Conservation (phyloP, 2,797 vertebrate genomes). For the Sebastes kiyomatsui region DNA sequence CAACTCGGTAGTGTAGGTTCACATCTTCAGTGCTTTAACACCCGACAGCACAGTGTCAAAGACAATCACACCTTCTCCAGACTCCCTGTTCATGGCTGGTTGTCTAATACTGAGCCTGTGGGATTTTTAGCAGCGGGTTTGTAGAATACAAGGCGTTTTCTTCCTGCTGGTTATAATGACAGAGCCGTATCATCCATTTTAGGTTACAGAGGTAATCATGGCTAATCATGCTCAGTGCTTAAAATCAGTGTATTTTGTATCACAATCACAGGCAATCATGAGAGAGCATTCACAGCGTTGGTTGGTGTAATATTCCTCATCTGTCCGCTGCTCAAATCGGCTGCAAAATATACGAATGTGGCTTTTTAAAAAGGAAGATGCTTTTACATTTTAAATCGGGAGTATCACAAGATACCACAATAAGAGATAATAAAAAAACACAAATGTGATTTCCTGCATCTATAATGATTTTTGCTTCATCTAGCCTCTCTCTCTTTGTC, state of each 20-base stretch:
- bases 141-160: neutral
- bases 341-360: neutral
- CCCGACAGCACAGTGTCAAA: neutral
- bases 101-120: neutral
- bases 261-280: constrained; percentile 53
- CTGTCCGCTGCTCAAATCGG: neutral
- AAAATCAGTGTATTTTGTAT: constrained; percentile 24
- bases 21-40: neutral
- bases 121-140: neutral
- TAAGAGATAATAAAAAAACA: neutral
- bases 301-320: neutral
- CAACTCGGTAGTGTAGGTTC: neutral
- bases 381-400: neutral
- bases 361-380: neutral
- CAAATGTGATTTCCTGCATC: neutral
- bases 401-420: neutral
- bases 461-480: neutral
- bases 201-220: constrained; percentile 46
- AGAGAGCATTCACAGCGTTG: neutral
- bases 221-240: constrained; percentile 40
- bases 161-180: constrained; percentile 18
- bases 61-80: neutral
- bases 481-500: constrained; percentile 4
- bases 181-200: constrained; percentile 12
- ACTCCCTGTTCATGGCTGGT: neutral